Evolutionary conservation across 2,113 vertebrate species (phyloP), one percentile per base, ranked within the genome.

Genomic region (Rissa tridactyla): DNA sequence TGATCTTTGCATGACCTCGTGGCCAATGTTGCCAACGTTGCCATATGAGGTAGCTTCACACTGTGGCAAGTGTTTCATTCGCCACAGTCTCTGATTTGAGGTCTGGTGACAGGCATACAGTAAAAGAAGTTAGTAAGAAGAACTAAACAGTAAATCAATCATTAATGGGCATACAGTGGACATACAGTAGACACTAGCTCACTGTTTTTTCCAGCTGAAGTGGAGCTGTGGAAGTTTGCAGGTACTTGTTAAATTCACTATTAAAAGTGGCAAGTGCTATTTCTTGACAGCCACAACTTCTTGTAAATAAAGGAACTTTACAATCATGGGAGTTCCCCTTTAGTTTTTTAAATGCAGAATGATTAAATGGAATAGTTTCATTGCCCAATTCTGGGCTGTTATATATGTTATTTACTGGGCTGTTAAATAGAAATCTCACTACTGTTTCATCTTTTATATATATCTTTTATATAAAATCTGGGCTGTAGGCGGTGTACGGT

Each of bases 81-180:
- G 21, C 17, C 58, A 22, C 49, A 19, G 1, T n/a, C 17, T 62
- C 58, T 75, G 66, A 6, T 89, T 58, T 42, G 89, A 55, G 64
- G 64, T 11, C 22, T 40, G 49, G 19, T 44, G 29, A 36, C 34
- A 44, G 62, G 32, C 15, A 3, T 46, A 6, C 25, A 22, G 25
- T 29, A 42, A 62, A 88, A 84, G 40, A 38, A n/a, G 42, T 26
- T 65, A 10, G 1, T 15, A 47, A 40, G 55, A 40, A 42, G 29
- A 84, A 27, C 11, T 3, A 20, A 47, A 6, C 17, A 38, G 40
- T 26, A 34, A 49, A 22, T 44, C 0, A 6, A 1, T 49, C 2
- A 1, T 47, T 38, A 30, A 22, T 44, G 19, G 52, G 8, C 36
- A 12, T 52, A 34, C 7, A 46, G 34, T 19, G 42, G 49, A 20